Evolutionary conservation across 2,797 vertebrate genomes (phyloP).

Genomic region (Etheostoma nigrum): DNA sequence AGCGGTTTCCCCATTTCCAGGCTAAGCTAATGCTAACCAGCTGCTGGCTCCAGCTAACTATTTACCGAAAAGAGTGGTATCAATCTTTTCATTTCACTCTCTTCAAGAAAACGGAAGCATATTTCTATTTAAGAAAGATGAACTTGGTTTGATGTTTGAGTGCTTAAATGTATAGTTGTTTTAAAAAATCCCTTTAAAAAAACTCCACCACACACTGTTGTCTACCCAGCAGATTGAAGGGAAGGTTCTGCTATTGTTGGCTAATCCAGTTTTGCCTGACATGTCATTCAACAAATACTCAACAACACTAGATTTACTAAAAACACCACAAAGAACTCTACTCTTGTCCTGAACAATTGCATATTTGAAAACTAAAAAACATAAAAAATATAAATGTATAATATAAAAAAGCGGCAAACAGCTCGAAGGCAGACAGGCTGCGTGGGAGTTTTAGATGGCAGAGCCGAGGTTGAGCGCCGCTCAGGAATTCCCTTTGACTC

Average conservation of each 20-base stretch:
- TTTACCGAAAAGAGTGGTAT: not conserved
- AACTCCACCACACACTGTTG: not conserved
- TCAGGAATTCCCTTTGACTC: constrained; percentile 75
- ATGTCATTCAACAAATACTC: constrained; percentile 25
- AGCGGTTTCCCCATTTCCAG: not conserved
- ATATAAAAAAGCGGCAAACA: constrained; percentile 41
- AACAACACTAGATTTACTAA: constrained; percentile 2
- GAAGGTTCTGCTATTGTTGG: not conserved
- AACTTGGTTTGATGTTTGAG: not conserved
- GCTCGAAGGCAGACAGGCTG: constrained; percentile 61
- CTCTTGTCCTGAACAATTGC: constrained; percentile 1
- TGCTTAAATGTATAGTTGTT: not conserved
- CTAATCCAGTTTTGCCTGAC: constrained; percentile 1
- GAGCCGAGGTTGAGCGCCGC: constrained; percentile 43
- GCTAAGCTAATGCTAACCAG: not conserved
- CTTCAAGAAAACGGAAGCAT: not conserved
- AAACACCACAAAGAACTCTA: not conserved
- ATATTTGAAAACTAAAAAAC: constrained; percentile 35
- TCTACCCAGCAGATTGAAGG: not conserved
- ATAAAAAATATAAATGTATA: constrained; percentile 30
- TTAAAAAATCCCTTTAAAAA: not conserved
- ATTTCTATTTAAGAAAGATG: not conserved
- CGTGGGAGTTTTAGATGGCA: constrained; percentile 59
- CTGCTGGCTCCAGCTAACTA: not conserved
- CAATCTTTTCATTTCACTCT: not conserved